Evolutionary conservation across 2,888 invertebrate species (phyloP), one percentile per base, ranked within the genome.

Genomic region (Cepaea hortensis): DNA sequence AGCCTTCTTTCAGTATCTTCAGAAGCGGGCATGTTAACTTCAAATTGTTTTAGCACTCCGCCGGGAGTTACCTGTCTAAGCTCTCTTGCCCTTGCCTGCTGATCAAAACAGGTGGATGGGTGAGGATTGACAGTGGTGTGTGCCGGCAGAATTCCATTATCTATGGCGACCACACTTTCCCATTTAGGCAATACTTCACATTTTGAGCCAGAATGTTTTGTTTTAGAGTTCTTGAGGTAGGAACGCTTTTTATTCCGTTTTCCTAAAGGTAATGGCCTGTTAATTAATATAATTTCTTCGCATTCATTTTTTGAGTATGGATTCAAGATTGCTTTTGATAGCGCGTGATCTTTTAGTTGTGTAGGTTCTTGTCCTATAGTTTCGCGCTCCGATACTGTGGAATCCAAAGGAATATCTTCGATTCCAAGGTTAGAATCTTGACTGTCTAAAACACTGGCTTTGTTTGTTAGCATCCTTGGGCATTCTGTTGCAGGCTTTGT

Each of bases 341-440:
- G 35, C 20, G 4, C n/a, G 81, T 46, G 3, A 48, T n/a, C 35
- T 82, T 11, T 73, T n/a, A 3, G 23, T 3, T 23, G 1, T 79
- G 4, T n/a, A 6, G 7, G 23, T 23, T 55, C 4, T 3, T 13
- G 23, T 79, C 23, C 11, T 50, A 7, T 5, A 18, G 3, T 5
- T n/a, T 55, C 5, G 77, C 9, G n/a, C 0, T 72, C 55, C 3
- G 15, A 4, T 5, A 50, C 50, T 6, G 13, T 48, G 1, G 84
- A 84, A 23, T 84, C 84, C 48, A 84, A 50, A 77, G 84, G 84
- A 11, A 84, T 48, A 46, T 84, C 84, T 50, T 84, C 84, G 68
- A 84, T 84, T 3, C 84, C 84, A 23, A 77, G 84, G 23, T 68
- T 50, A 13, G 84, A 84, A 46, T 76, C 84, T 15, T 84, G 76